Base-by-base conservation (phyloP, 2,888 invertebrate species). In the Macrophya alboannulata region DNA sequence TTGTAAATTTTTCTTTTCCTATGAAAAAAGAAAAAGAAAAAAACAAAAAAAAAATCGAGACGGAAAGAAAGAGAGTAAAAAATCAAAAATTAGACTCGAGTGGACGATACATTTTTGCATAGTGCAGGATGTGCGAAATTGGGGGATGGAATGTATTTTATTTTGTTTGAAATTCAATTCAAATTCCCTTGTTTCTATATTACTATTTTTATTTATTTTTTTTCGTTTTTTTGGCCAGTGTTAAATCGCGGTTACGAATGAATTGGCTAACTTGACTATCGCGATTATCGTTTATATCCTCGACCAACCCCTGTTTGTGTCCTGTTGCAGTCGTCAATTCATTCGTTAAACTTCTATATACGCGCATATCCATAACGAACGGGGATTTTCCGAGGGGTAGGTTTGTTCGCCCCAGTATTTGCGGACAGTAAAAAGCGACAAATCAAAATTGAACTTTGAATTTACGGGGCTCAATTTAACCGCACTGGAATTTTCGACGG, bases 321-420 rank as follows among this genome's bases (percentile, higher is more conserved):
- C 68, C 86, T 10, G 62, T 65, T 55, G 65, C 87, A 87, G 90
- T 77, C 77, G 51, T 77, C 77, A 55, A 77, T 77, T 77, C 77
- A 31, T 77, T 77, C 77, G 77, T 51, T 77, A 77, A 77, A 77
- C 25, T 77, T 51, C 55, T 31, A n/a, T n/a, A n/a, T n/a, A 45
- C 72, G 55, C 55, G 6, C n/a, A 55, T 71, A 71, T 45, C 74
- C 74, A n/a, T 45, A 55, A 21, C 9, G 12, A 68, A 37, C 51
- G 17, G 21, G 77, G 77, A 55, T 48, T 77, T 77, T 15, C 71
- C 76, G 76, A 45, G 17, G 31, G 15, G 21, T 10, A 0, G 0
- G 45, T n/a, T n/a, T n/a, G 51, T 21, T 31, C 31, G 15, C 4
- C 21, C 8, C 15, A 10, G 6, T 51, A 51, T 51, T 48, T 51